phyloP scores from a whole-genome alignment of 2,888 invertebrate species.

The Drosophila anomalata region DNA sequence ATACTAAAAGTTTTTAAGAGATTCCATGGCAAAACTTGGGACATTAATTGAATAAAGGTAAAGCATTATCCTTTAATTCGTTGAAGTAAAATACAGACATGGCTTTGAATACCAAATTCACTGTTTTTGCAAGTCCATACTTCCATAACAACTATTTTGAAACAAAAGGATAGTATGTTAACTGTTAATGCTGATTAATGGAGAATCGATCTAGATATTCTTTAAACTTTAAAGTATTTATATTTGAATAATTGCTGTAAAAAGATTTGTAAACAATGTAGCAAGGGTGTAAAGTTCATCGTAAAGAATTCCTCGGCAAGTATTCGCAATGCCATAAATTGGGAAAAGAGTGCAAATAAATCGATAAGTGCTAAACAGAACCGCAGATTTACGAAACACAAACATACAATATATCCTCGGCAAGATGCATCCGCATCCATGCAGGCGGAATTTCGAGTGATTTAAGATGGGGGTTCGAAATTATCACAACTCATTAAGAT shows the following conservation, averaged over 20 bases:
- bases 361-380: constrained; percentile 42
- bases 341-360: constrained; percentile 51
- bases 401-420: constrained; percentile 2
- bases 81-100: too few relatives aligned
- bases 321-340: constrained; percentile 64
- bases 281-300: constrained; percentile 3
- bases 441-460: constrained; percentile 48
- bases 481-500: constrained; percentile 68
- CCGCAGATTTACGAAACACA: constrained; percentile 17
- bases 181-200: too few relatives aligned
- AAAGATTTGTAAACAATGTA: neutral
- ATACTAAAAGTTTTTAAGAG: neutral
- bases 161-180: too few relatives aligned
- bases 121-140: too few relatives aligned
- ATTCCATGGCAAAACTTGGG: too few relatives aligned
- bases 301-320: constrained; percentile 22
- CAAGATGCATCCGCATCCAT: constrained; percentile 39
- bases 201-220: too few relatives aligned
- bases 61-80: too few relatives aligned
- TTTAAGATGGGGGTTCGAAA: constrained; percentile 42
- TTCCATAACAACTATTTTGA: too few relatives aligned
- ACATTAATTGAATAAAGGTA: too few relatives aligned
- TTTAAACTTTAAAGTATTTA: too few relatives aligned
- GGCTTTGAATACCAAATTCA: neutral
- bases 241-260: neutral